phyloP scores from a whole-genome alignment of 1,140 invertebrate genomes.

The Condylostylus longicornis region DNA sequence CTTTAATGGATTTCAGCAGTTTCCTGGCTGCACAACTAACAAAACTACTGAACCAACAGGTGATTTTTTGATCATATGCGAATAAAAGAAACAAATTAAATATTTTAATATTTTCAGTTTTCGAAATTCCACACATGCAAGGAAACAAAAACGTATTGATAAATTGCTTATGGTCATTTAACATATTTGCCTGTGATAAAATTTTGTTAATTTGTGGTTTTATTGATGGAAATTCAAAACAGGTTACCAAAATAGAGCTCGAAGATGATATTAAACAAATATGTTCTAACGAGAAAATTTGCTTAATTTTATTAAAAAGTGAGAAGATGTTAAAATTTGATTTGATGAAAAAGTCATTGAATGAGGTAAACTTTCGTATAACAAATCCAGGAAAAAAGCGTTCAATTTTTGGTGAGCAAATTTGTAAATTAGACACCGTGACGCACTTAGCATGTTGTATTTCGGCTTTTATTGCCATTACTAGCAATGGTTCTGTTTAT shows the following conservation, averaged over 20 bases:
- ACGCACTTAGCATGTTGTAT: conserved; percentile 31
- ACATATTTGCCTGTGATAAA: conserved; percentile 10
- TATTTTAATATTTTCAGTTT: not conserved
- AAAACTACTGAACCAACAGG: not conserved
- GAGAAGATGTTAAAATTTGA: conserved; percentile 18
- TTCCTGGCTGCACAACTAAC: not conserved
- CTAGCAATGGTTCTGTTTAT: conserved; percentile 38
- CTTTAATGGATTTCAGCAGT: not conserved
- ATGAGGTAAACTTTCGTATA: conserved; percentile 14
- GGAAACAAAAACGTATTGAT: no score
- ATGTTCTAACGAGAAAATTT: conserved; percentile 18
- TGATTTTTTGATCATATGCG: not conserved
- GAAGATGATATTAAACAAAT: no score
- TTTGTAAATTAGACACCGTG: conserved; percentile 13
- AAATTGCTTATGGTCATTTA: no score
- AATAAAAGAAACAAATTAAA: not conserved
- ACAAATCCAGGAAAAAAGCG: conserved; percentile 14
- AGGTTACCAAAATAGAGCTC: no score
- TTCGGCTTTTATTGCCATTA: conserved; percentile 35
- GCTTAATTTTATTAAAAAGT: conserved; percentile 18
- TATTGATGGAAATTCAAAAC: no score
- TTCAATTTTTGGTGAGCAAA: conserved; percentile 13
- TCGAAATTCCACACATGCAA: no score
- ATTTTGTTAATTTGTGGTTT: no score
- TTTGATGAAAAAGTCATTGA: conserved; percentile 9